These are phyloP conservation scores for Phortica variegata DNA, from an alignment of 1,140 invertebrate genomes.

Conservation along the genomic window DNA sequence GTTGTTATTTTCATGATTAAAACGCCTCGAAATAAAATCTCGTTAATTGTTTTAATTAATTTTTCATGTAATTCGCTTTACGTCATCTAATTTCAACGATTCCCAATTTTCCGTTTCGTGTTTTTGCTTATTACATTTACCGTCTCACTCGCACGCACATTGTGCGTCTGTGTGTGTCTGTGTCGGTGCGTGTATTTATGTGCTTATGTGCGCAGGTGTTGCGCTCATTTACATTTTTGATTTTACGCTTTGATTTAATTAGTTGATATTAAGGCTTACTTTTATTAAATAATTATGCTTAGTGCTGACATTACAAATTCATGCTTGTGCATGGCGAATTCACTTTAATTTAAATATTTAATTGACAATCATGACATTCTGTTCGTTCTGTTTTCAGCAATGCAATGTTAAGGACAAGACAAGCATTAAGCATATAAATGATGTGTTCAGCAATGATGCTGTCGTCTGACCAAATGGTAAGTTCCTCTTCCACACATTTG, in stretches of 20 bases:
- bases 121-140: background rate
- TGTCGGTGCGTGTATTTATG: background rate
- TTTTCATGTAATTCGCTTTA: constrained; percentile 32
- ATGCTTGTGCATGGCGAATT: constrained; percentile 5
- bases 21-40: constrained; percentile 30
- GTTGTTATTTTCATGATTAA: too few species aligned
- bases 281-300: background rate
- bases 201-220: background rate
- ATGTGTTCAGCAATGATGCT: constrained; percentile 52
- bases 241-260: constrained; percentile 33
- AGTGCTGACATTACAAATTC: too few species aligned
- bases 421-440: constrained; percentile 47
- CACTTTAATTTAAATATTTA: background rate
- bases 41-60: constrained; percentile 53
- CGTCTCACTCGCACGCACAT: background rate
- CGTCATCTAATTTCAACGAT: background rate
- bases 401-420: constrained; percentile 48
- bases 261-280: constrained; percentile 2
- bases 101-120: constrained; percentile 22
- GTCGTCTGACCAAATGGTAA: constrained; percentile 55
- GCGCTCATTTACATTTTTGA: constrained; percentile 23
- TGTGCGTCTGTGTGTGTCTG: background rate
- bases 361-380: too few species aligned
- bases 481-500: too few species aligned
- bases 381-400: constrained; percentile 33